Base-by-base conservation (phyloP, 2,797 vertebrate species). In the Malurus leucopterus region DNA sequence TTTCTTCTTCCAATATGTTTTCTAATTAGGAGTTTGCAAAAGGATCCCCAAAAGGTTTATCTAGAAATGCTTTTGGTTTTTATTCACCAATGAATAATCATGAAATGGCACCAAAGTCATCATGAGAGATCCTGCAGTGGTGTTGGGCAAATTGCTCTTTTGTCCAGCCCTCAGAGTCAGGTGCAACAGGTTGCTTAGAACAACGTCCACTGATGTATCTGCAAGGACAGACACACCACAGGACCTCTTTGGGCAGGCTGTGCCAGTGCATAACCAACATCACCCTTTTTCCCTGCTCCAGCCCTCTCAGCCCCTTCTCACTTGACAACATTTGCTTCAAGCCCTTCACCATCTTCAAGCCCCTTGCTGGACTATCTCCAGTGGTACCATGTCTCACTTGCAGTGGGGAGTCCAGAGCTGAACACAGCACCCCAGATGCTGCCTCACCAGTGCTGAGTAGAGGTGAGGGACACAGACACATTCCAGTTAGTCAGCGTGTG, bases 71-170 rank as follows among this genome's bases (percentile, higher is more conserved):
- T n/a, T 57, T 54, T 43, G 8, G 0, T 53, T 86, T 38, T 7
- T 74, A 10, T 63, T 70, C 6, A 23, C 67, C 15, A 73, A 7
- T 46, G 86, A 67, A 13, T 38, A 67, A 29, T 46, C 4, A 38
- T 58, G 21, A 61, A 85, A 64, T 29, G 15, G 5, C 34, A 59
- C 23, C 9, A 40, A 61, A 68, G 24, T 61, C 3, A 50, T 43
- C 0, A 0, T 68, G n/a, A 84, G 58, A 72, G n/a, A 34, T 49
- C 29, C 21, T 5, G 5, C 23, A 29, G 22, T 5, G 26, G 3
- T 54, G 13, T 22, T 76, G 15, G n/a, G 13, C 21, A 71, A 30
- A 32, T 53, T 53, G 10, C 13, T 72, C 29, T 27, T 17, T 71
- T 38, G 20, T 71, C 43, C 46, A 59, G 0, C 2, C 26, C 7